A percentile compares a stretch with the other conserved stretches of the same genome.
phyloP scores from a whole-genome alignment of 2,113 vertebrate genomes.

The Tonatia bakeri region DNA sequence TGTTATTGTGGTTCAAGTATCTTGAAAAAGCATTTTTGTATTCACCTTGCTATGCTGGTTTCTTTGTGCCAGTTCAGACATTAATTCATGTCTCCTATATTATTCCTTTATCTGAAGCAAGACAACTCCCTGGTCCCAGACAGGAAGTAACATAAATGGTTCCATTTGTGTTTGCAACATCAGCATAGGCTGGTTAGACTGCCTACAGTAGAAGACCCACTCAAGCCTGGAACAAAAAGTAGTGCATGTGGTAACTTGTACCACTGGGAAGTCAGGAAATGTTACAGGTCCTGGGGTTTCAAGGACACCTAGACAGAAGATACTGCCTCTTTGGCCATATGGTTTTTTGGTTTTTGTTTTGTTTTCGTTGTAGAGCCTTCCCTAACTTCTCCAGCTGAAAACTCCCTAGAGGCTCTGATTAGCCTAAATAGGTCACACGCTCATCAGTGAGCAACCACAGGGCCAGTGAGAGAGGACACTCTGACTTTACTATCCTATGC shows the following conservation, averaged over 20 bases:
- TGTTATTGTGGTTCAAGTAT: background rate
- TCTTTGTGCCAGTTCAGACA: background rate
- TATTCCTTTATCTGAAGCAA: conserved; percentile 5
- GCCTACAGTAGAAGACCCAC: background rate
- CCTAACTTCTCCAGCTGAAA: background rate
- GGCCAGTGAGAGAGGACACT: background rate
- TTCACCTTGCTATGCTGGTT: background rate
- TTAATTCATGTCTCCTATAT: background rate
- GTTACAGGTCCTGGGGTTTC: background rate
- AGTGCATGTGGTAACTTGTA: background rate
- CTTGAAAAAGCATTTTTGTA: background rate
- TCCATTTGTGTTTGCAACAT: background rate
- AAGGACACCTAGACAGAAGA: background rate
- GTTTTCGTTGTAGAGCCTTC: background rate
- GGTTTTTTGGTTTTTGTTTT: background rate
- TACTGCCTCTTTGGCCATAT: background rate
- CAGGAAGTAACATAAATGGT: background rate
- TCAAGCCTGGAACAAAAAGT: background rate
- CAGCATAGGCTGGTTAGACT: background rate
- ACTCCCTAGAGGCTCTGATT: background rate
- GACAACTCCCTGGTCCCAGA: background rate
- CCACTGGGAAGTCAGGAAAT: background rate
- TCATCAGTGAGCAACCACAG: background rate
- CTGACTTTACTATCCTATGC: background rate
- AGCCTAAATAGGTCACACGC: background rate